Conservation (phyloP, 2,113 vertebrate genomes). For the Ivindomyrus marchei region DNA sequence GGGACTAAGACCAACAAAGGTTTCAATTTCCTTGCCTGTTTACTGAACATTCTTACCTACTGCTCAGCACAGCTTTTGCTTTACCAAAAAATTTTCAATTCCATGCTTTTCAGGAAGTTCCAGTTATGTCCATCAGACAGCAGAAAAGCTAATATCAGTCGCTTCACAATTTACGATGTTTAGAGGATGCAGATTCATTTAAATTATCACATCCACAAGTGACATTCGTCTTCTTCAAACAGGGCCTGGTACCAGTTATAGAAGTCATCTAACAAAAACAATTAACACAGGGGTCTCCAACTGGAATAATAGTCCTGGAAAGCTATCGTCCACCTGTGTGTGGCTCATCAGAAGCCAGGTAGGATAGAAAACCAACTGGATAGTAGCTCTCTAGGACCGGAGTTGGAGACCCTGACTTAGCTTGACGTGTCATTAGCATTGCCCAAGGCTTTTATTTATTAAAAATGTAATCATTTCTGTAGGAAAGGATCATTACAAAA, state of each 20-base stretch:
- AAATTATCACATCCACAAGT: not conserved
- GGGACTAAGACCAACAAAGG: slow-evolving; percentile 42
- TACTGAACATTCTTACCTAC: slow-evolving; percentile 49
- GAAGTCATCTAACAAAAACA: not conserved
- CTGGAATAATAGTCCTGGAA: no score
- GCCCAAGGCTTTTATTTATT: not conserved
- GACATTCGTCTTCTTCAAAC: not conserved
- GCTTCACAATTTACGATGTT: slow-evolving; percentile 46
- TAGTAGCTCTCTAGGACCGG: no score
- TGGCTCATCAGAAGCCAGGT: no score
- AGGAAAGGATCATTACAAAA: not conserved
- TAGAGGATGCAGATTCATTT: not conserved
- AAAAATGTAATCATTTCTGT: not conserved
- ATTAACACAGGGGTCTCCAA: not conserved
- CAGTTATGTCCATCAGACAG: slow-evolving; percentile 27
- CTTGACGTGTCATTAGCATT: not conserved
- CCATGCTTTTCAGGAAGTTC: not conserved
- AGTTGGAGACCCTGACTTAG: not conserved
- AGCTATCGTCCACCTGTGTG: no score
- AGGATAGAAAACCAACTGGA: no score
- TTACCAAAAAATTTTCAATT: not conserved
- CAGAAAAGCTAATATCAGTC: slow-evolving; percentile 36
- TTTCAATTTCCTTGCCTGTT: slow-evolving; percentile 58
- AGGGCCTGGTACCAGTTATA: not conserved
- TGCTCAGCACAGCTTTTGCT: slow-evolving; percentile 41